phyloP scores from a whole-genome alignment of 2,113 vertebrate genomes.

The Lates calcarifer region DNA sequence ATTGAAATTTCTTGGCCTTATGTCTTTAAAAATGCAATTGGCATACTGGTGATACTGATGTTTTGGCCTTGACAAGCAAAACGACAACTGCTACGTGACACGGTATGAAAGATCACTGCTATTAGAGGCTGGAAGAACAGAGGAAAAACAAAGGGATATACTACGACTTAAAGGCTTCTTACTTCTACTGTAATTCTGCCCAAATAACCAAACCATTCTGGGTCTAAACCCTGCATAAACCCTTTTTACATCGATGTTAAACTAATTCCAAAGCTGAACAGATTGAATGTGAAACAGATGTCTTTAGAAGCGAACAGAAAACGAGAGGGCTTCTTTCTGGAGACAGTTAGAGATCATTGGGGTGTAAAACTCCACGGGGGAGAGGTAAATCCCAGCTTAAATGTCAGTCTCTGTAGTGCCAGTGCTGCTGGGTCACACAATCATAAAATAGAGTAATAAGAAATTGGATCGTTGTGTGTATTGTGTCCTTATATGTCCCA shows the following conservation, averaged over 20 bases:
- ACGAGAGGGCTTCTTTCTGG: constrained; percentile 50
- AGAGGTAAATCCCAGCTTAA: constrained; percentile 71
- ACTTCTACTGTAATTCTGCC: constrained; percentile 55
- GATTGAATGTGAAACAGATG: constrained; percentile 76
- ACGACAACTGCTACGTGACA: constrained; percentile 42
- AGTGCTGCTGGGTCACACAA: constrained; percentile 56
- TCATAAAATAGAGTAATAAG: constrained; percentile 57
- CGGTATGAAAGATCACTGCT: constrained; percentile 45
- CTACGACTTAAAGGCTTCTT: constrained; percentile 58
- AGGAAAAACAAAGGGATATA: constrained; percentile 52
- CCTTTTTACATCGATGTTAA: constrained; percentile 72
- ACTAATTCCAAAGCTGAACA: constrained; percentile 69
- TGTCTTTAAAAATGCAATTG: constrained; percentile 50
- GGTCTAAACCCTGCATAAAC: constrained; percentile 67
- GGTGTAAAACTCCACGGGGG: constrained; percentile 68
- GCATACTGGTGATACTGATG: constrained; percentile 43
- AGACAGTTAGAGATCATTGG: constrained; percentile 68
- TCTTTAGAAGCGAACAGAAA: constrained; percentile 62
- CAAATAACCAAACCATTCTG: constrained; percentile 70
- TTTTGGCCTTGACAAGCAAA: constrained; percentile 29
- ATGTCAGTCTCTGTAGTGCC: constrained; percentile 58
- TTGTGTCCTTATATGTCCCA: constrained; percentile 55
- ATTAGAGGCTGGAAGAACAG: constrained; percentile 50
- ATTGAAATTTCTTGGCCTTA: constrained; percentile 66
- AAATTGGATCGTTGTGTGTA: constrained; percentile 54